Base-by-base conservation (phyloP, 2,888 invertebrate species). In the Drosophila infuscata region DNA sequence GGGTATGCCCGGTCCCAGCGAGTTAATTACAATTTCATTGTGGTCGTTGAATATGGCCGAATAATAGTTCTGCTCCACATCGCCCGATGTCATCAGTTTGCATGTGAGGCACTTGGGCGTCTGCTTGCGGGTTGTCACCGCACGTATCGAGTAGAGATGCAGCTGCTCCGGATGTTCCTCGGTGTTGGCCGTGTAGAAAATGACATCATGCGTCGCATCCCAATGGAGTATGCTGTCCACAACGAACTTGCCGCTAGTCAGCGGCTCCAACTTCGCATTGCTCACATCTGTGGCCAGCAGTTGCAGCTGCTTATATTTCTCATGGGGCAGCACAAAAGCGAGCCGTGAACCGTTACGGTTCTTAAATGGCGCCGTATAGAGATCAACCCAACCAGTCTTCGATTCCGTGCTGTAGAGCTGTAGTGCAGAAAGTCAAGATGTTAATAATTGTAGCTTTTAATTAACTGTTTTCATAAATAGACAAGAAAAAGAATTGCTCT, bases 1-100 rank as follows among this genome's bases (percentile, higher is more conserved):
- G 0, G 99, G 98, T 33, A 98, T 94, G 63, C 95, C 95, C 0
- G 98, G 98, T 1, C 99, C 99, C 53, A 95, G 94, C 84, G 99
- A 98, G 71, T 95, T 96, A 73, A 98, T 94, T 12, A 96, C 94
- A 82, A 97, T 95, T 91, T 95, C 95, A 20, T 95, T 94, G 30
- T 95, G 95, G 66, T 95, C 95, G 92, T 97, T 97, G 90, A 97
- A 95, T 38, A 94, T 94, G 0, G 95, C 97, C 11, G 94, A 91
- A 54, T 90, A 93, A 58, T 93, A 93, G 38, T 80, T 92, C 76
- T 93, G 93, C 25, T 84, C 85, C 29, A 90, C 81, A 38, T 88
- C 90, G 56, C 89, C 92, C 38, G 91, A 91, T 48, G 70, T 79
- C 66, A 87, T 86, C 62, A 92, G 72, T 46, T 94, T 93, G 93